Conservation (phyloP, 2,113 vertebrate species). For the Jacana jacana region DNA sequence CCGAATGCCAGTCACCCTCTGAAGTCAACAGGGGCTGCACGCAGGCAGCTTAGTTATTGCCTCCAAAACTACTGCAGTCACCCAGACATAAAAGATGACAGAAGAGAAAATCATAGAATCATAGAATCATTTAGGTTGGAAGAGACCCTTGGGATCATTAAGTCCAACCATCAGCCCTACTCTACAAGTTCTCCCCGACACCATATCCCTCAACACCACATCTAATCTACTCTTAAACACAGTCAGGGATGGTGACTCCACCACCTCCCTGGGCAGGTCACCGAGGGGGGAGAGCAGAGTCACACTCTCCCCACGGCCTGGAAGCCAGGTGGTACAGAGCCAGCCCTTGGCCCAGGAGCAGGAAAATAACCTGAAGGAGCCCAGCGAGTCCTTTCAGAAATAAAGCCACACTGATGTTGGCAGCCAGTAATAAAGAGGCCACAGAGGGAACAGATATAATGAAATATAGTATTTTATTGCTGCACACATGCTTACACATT, state of each 20-base stretch:
- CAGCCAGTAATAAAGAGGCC: constrained; percentile 5
- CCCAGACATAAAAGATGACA: not conserved
- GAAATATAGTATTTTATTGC: constrained; percentile 74
- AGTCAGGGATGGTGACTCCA: too few relatives aligned
- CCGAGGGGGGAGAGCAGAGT: not conserved
- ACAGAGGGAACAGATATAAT: not conserved
- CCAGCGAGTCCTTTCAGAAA: not conserved
- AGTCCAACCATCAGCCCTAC: too few relatives aligned
- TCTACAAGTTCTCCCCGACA: too few relatives aligned
- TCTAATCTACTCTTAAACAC: too few relatives aligned
- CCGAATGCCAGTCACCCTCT: not conserved
- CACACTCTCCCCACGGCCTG: not conserved
- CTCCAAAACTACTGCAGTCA: not conserved
- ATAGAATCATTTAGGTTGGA: too few relatives aligned
- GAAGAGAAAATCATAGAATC: not conserved
- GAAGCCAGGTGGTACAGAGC: not conserved
- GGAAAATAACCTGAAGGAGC: not conserved
- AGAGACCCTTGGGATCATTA: too few relatives aligned
- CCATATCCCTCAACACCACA: too few relatives aligned
- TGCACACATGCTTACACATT: constrained; percentile 51
- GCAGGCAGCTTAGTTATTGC: not conserved
- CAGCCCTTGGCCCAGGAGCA: not conserved
- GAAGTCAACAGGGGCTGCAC: not conserved
- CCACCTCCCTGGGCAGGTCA: too few relatives aligned
- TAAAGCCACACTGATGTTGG: not conserved